Base-by-base conservation (phyloP, 2,113 vertebrate genomes). In the Trochalopteron elliotii region DNA sequence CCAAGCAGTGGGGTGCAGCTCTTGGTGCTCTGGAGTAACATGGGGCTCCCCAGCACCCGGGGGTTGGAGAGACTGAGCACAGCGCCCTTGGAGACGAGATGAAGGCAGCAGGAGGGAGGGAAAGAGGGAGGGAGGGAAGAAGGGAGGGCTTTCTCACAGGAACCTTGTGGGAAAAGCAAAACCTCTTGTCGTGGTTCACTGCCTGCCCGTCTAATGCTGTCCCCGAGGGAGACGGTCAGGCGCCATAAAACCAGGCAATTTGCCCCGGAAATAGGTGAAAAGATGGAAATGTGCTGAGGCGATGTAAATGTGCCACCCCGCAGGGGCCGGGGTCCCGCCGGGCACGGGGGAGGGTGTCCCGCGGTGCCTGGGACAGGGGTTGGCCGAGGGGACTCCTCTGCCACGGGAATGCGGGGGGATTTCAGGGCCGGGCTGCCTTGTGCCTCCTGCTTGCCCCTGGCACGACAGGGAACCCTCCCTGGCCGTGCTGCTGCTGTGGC, bases 381-480 rank as follows among this genome's bases (percentile, higher is more conserved):
- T 83, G 4, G 1, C 49, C 1, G 1, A 5, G 15, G 49, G 24
- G 27, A 12, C 0, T 1, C 16, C 30, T 21, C 5, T 0, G 0
- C 7, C 24, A 9, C 0, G 3, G 35, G 49, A 27, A 12, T 22
- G 15, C 19, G 3, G 4, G 4, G 28, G 25, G 11, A 33, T 49
- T 17, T 40, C 40, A 40, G 40, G 10, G 40, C 40, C 40, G 13
- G 13, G 40, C 40, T 40, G 40, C 40, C 40, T 40, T 23, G 27
- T 10, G n/a, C 11, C 27, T n/a, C 1, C 1, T 63, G 42, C 52
- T 30, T 5, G 1, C 18, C 5, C 0, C 0, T 1, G 15, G 56
- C 40, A 23, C 0, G 0, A 70, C 28, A 20, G 10, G 23, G 42
- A 50, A 24, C 5, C 12, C 15, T 40, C 30, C 8, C 1, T 1